Evolutionary conservation across 2,888 invertebrate genomes (phyloP), one percentile per base, ranked within the genome.

Genomic region (Apamea epomidion): DNA sequence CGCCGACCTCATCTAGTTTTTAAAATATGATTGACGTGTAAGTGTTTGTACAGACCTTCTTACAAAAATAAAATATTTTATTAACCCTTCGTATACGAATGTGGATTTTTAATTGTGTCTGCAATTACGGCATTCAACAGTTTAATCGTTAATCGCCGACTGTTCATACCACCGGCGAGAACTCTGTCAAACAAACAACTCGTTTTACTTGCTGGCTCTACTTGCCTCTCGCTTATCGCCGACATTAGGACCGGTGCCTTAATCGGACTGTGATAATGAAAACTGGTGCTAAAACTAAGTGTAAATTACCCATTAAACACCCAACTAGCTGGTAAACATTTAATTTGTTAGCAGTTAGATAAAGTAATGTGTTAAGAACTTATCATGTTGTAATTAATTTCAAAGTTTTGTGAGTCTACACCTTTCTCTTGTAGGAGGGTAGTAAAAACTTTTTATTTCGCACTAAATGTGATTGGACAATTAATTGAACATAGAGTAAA

Each of bases 281-380:
- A 67, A 75, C 32, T 48, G 65, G 29, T 32, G 29, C 54, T 42
- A 42, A 18, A 70, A 64, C 32, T 18, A 65, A 70, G 72, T 76
- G 76, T 54, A 48, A 84, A 85, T 70, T 74, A 62, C 16, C 81
- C 42, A 71, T 73, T 74, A 65, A 71, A 70, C 67, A 67, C 10
- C 21, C 25, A 64, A 77, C 42, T 64, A 21, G 65, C 67, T 62
- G 58, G 25, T 74, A 60, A 81, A 75, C 75, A 81, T 74, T 78
- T 69, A 65, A 84, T 69, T 62, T 73, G 60, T 65, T 25, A 42
- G 18, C 8, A 60, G 45, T 51, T 0, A 3, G 45, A 37, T 69
- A 58, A 54, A 70, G 60, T 70, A 37, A 42, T 42, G 54, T 32
- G 29, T 42, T 60, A 0, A 37, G 5, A 74, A 65, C 37, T 74